phyloP scores from a whole-genome alignment of 2,888 invertebrate species.

The Megastigmus dorsalis region DNA sequence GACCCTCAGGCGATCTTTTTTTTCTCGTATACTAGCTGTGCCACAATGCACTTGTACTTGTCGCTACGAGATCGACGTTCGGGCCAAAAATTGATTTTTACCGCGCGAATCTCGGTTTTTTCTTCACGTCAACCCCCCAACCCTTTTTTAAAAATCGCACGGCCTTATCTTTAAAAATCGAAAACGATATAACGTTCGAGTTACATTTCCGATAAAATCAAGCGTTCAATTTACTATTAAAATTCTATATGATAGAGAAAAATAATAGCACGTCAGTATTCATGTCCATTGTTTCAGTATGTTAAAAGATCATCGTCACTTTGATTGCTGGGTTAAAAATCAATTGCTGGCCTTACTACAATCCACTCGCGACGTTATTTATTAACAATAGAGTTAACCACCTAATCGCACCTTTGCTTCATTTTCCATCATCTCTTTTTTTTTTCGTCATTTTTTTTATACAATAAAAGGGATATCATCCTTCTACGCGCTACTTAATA shows the following conservation, averaged over 20 bases:
- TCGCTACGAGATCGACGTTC: constrained; percentile 67
- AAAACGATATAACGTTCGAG: too few relatives aligned
- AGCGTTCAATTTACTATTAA: too few relatives aligned
- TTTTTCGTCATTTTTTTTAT: constrained; percentile 63
- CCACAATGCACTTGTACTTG: constrained; percentile 74
- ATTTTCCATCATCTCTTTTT: constrained; percentile 63
- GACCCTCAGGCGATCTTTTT: constrained; percentile 64
- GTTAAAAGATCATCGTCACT: too few relatives aligned
- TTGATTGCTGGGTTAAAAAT: too few relatives aligned
- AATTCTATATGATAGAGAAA: too few relatives aligned
- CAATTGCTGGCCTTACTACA: constrained; percentile 64
- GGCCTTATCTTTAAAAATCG: too few relatives aligned
- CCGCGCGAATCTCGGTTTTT: too few relatives aligned
- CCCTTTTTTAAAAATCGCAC: too few relatives aligned
- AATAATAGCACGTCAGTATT: too few relatives aligned
- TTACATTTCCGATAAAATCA: too few relatives aligned
- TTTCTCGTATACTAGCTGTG: constrained; percentile 75
- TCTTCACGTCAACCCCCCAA: too few relatives aligned
- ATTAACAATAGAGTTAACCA: constrained; percentile 73
- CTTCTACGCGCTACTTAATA: constrained; percentile 63
- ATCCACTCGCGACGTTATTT: constrained; percentile 70
- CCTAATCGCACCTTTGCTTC: constrained; percentile 67
- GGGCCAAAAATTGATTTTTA: constrained; percentile 50
- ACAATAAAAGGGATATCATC: constrained; percentile 70
- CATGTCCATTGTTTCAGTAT: too few relatives aligned